Evolutionary conservation across 2,888 invertebrate genomes (phyloP), one percentile per base, ranked within the genome.

Genomic region (Drosophila emarginata): DNA sequence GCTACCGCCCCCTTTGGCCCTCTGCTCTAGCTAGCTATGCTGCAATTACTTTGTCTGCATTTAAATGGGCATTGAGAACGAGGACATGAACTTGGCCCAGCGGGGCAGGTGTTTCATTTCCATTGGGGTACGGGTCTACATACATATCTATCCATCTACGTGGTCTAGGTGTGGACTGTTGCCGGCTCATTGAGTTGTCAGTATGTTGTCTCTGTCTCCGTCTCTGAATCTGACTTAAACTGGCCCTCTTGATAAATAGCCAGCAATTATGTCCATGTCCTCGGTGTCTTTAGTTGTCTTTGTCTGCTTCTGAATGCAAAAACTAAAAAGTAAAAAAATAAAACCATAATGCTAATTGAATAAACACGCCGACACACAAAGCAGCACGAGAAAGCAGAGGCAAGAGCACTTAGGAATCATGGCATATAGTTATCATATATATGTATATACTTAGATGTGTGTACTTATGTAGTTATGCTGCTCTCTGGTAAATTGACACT

Each of bases 21-120:
- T 15, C 6, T 0, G 1, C 11, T 18, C 4, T 45, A 5, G 11
- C 7, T 18, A 45, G 70, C 76, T 80, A 40, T 15, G 15, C 90
- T 78, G 80, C 90, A 80, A 88, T 89, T 87, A 89, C 88, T 88
- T 86, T 89, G 89, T 89, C 90, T 89, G 89, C 89, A 89, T 90
- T 88, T 90, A 86, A 90, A 88, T 87, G 88, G 74, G 23, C 28
- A 39, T 52, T 51, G 57, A 45, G 54, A 56, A 23, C 53, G 60
- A 68, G 67, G 70, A 66, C 63, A 57, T 82, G 88, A 87, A 87
- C 85, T 76, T 80, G 80, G 73, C 80, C 79, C 76, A 79, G 78
- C 88, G 78, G 67, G 64, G 88, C 88, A 81, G 81, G 86, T 85
- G 88, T 70, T 77, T 67, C 64, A 66, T 73, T 72, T 67, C 59